phyloP scores from a whole-genome alignment of 2,113 vertebrate species.

The Percopsis transmontana region DNA sequence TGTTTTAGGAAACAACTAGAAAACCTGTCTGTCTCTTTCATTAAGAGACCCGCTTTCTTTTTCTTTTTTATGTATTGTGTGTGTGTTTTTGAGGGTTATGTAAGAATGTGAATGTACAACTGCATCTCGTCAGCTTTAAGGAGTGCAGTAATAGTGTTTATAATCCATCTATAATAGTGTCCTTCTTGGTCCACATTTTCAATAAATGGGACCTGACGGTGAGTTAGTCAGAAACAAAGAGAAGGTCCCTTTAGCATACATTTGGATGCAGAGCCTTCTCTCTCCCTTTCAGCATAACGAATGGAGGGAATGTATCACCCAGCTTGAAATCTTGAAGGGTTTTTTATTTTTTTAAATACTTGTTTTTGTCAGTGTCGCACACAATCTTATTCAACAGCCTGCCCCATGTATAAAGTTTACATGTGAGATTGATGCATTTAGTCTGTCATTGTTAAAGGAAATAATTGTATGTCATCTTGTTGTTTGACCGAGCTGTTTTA shows the following conservation, averaged over 20 bases:
- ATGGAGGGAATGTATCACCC: conserved; percentile 72
- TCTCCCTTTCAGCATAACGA: conserved; percentile 63
- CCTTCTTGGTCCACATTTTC: conserved; percentile 4
- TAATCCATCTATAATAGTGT: conserved; percentile 15
- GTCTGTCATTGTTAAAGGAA: not conserved
- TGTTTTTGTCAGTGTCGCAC: conserved; percentile 33
- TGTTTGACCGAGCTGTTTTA: not conserved
- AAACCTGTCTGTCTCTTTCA: not conserved
- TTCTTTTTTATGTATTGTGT: not conserved
- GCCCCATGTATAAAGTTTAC: conserved; percentile 22
- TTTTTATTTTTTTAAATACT: conserved; percentile 38
- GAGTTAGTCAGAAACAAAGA: conserved; percentile 52
- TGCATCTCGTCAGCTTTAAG: not conserved
- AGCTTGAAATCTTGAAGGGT: conserved; percentile 60
- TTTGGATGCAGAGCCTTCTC: conserved; percentile 61
- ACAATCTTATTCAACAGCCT: not conserved
- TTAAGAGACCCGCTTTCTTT: not conserved
- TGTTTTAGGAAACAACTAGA: not conserved
- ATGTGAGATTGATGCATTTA: conserved; percentile 8
- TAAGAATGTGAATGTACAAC: not conserved
- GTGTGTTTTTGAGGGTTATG: not conserved
- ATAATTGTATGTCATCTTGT: conserved; percentile 2
- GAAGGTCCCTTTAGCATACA: conserved; percentile 61
- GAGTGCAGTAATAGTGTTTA: not conserved
- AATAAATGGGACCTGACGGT: conserved; percentile 42